Conservation (phyloP, 1,140 invertebrate species). For the Nymphalis io region DNA sequence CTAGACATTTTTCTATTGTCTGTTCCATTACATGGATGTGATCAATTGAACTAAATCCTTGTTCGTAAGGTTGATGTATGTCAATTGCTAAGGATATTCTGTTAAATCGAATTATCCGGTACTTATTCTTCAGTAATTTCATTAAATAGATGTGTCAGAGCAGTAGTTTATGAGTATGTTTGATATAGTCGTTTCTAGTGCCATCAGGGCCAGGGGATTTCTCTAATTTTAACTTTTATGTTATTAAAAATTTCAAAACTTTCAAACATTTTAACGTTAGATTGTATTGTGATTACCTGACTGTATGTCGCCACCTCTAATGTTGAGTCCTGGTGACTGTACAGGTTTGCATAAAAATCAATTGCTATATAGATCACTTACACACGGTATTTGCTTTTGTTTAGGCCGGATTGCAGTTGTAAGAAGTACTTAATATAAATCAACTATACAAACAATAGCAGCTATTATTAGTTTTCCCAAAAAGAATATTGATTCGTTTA, state of each 20-base stretch:
- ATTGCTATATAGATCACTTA: neutral
- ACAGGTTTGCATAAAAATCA: neutral
- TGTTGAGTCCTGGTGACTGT: neutral
- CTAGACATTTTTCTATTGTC: neutral
- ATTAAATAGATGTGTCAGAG: slow-evolving; percentile 12
- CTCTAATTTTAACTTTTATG: slow-evolving; percentile 16
- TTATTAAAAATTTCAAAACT: slow-evolving; percentile 13
- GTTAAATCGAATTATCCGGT: neutral
- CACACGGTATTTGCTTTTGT: neutral
- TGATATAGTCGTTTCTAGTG: slow-evolving; percentile 10
- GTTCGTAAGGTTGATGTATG: neutral
- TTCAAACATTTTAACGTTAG: neutral
- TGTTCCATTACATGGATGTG: neutral
- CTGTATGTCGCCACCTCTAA: neutral
- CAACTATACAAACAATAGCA: too few species aligned
- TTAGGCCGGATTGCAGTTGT: neutral
- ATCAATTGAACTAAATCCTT: neutral
- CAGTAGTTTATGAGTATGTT: neutral
- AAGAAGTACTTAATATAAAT: too few species aligned
- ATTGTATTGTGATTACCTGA: neutral
- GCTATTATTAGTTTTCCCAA: too few species aligned
- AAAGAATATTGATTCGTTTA: too few species aligned
- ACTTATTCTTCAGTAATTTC: neutral
- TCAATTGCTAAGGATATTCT: neutral
- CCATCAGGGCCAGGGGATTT: slow-evolving; percentile 8